Evolutionary conservation across 2,113 vertebrate genomes (phyloP), one percentile per base, ranked within the genome.

Genomic region (Neogobius melanostomus): DNA sequence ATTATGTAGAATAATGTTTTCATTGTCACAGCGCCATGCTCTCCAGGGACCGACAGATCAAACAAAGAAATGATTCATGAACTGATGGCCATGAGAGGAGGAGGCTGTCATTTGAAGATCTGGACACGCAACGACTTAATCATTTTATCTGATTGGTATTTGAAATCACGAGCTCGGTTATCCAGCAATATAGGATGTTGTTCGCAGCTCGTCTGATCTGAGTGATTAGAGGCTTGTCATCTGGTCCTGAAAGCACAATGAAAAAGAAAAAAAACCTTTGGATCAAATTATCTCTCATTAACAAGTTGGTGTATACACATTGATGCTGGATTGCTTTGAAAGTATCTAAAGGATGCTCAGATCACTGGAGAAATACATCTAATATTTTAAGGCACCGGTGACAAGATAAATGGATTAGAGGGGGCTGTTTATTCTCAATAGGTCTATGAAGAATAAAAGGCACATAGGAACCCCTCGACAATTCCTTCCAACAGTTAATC

Each of bases 111-210:
- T 88, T 86, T 84, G 76, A 87, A 85, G 86, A 88, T 88, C 71
- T 81, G 82, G 82, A 87, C 83, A 80, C 84, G 76, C 85, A 61
- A 75, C 82, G 80, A 66, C 77, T 71, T 87, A 88, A 88, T 89
- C 80, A 84, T 81, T 84, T 83, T 79, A 88, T 89, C 82, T 87
- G 82, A 88, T 89, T 90, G 84, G 68, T 84, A 79, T 87, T 85
- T 87, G 60, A 76, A 87, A 76, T 63, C 76, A 83, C 89, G 81
- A 88, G 88, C 86, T 82, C 75, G 90, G 89, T 91, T 91, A 87
- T 83, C 63, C 12, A 49, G 79, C 77, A 72, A 79, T 75, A 80
- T 75, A 80, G 66, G 73, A 78, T 76, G 36, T 67, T 73, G 76
- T 75, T 78, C 65, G 74, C 80, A 70, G 77, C 76, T 68, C 15